Base-by-base conservation (phyloP, 2,888 invertebrate species). In the Amphimallon solstitiale region DNA sequence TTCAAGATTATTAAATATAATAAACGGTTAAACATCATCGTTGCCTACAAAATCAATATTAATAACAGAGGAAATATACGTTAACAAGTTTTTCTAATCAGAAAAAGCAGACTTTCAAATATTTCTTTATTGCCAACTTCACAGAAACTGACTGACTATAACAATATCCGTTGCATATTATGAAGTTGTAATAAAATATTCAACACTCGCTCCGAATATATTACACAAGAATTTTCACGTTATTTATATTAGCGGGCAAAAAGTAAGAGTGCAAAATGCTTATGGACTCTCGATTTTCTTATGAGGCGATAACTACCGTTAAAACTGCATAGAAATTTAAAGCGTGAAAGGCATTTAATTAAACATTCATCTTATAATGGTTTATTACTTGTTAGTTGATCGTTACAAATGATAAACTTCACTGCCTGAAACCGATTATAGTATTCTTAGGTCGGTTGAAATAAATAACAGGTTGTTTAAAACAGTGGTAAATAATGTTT, bases 201-300 rank as follows among this genome's bases (percentile, higher is more conserved):
- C 54, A 54, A 40, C 54, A 21, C 23, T 21, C 21, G 14, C 54
- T 14, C 21, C 23, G 14, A 40, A 54, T 40, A n/a, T 54, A 54
- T 54, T 54, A 54, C 54, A 19, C 38, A 54, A 54, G 54, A 38
- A 40, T 10, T 40, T 38, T 40, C 54, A 40, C 54, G 54, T 40
- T 40, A 40, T 54, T 54, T 54, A 54, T 17, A 21, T 54, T 54
- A 37, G n/a, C 37, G 17, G 21, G 19, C 40, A 2, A 54, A 54
- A 40, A 54, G 54, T 54, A 40, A 54, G 54, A 40, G 54, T 54
- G 54, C 23, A 37, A 52, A 52, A 52, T 52, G 52, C 52, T 37
- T 34, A 52, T 37, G 10, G 40, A 40, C 40, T 54, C 54, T 54
- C 23, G 54, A 54, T 54, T 40, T 54, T 21, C 54, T 54, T 54